Percentiles rank a stretch among this genome's conserved stretches.
These are phyloP conservation scores for Lanius ludovicianus DNA, from an alignment of 2,113 vertebrate genomes.

Conservation along the genomic window DNA sequence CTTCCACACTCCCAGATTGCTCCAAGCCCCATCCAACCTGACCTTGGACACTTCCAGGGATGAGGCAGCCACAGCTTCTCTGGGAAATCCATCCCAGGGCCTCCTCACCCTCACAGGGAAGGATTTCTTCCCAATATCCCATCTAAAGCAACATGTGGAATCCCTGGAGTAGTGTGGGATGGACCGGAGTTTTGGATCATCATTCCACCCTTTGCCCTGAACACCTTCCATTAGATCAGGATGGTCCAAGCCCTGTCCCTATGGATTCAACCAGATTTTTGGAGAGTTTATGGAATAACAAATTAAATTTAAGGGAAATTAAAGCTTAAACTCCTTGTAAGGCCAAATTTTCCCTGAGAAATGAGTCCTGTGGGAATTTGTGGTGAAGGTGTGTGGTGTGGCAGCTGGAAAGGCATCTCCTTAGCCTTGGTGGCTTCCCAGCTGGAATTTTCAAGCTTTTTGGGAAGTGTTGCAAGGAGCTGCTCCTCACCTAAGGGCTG, in stretches of 20 bases:
- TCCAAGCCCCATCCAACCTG: background rate
- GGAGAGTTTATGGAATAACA: background rate
- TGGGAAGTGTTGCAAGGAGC: background rate
- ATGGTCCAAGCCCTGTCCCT: background rate
- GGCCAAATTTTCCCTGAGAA: background rate
- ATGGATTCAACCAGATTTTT: fast-evolving
- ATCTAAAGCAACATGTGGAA: background rate
- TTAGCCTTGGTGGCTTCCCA: background rate
- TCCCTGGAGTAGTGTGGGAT: background rate
- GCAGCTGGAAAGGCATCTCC: background rate
- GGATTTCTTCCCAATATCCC: background rate
- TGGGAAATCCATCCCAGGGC: background rate
- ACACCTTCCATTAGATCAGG: background rate
- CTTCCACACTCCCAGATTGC: background rate
- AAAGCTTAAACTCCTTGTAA: background rate
- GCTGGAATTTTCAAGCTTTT: background rate
- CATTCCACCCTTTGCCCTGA: background rate
- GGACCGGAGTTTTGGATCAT: fast-evolving
- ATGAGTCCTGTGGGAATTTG: background rate
- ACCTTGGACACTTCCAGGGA: background rate
- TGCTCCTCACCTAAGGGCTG: background rate
- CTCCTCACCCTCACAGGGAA: background rate
- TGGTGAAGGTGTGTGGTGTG: too few relatives aligned
- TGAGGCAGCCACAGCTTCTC: background rate
- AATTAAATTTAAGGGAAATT: background rate